phyloP scores from a whole-genome alignment of 2,797 vertebrate genomes.

The Bradypus variegatus region DNA sequence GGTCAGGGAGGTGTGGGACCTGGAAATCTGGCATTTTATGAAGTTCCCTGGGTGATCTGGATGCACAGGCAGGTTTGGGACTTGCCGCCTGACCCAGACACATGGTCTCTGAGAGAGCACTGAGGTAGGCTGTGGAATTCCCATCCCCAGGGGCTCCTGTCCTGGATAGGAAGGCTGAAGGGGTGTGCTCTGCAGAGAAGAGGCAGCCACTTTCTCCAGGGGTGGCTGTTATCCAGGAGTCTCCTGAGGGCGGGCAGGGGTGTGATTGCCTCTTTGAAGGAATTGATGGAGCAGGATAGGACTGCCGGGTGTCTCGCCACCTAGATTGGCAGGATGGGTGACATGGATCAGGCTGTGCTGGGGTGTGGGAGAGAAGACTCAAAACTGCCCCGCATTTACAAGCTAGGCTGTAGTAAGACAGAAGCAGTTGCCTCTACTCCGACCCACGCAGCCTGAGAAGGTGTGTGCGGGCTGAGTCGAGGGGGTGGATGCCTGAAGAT shows the following conservation, averaged over 20 bases:
- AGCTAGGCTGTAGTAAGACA: neutral
- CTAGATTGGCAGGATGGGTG: neutral
- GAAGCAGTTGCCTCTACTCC: neutral
- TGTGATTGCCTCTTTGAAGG: neutral
- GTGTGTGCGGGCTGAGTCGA: neutral
- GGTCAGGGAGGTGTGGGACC: neutral
- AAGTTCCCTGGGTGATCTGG: no score
- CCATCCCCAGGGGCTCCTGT: no score
- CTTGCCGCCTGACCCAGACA: neutral
- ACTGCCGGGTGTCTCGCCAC: neutral
- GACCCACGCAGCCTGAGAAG: neutral
- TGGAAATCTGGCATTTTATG: neutral
- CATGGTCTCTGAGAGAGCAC: fast-evolving
- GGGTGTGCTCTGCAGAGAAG: neutral
- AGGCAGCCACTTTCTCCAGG: neutral
- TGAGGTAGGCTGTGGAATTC: neutral
- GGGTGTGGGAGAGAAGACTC: fast-evolving
- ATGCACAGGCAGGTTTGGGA: neutral
- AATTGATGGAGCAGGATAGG: neutral
- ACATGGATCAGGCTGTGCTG: neutral
- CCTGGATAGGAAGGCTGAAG: no score
- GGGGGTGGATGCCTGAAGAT: fast-evolving
- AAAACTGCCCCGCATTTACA: neutral
- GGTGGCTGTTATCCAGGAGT: no score
- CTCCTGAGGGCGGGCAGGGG: neutral